A percentile compares a stretch with the other conserved stretches of the same genome.
These are phyloP conservation scores for Oceanodroma tethys DNA, from an alignment of 2,113 vertebrate genomes.

Conservation along the genomic window DNA sequence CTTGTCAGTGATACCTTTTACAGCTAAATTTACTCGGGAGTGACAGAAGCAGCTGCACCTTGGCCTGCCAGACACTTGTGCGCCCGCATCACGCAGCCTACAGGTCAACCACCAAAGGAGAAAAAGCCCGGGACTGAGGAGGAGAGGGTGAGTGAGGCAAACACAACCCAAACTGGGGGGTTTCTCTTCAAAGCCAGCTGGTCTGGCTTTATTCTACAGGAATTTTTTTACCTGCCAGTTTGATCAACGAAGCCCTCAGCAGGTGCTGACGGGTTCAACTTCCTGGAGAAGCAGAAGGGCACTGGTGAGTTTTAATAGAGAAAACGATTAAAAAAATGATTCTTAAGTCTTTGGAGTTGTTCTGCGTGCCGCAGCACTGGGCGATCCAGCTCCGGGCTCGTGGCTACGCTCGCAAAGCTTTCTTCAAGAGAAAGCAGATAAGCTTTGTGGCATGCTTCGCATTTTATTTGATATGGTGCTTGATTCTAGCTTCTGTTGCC, in stretches of 20 bases:
- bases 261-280: slow-evolving; percentile 91
- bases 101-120: slow-evolving; percentile 80
- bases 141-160: slow-evolving; percentile 85
- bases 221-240: slow-evolving; percentile 82
- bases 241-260: slow-evolving; percentile 87
- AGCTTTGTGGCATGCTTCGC: background rate
- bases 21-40: slow-evolving; percentile 94
- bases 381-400: background rate
- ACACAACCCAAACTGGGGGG: slow-evolving; percentile 90
- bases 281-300: slow-evolving; percentile 94
- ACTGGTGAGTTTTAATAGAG: slow-evolving; percentile 88
- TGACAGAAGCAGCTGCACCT: slow-evolving; percentile 90
- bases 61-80: slow-evolving; percentile 85
- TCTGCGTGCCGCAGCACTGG: slow-evolving; percentile 1
- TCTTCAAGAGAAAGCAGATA: background rate
- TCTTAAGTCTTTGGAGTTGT: slow-evolving; percentile 30
- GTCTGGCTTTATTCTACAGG: slow-evolving; percentile 95
- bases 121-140: slow-evolving; percentile 81
- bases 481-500: slow-evolving; percentile 9
- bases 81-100: slow-evolving; percentile 78
- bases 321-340: background rate
- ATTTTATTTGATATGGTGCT: background rate
- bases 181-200: slow-evolving; percentile 99
- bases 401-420: background rate
- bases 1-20: slow-evolving; percentile 90